Conservation (phyloP, 2,113 vertebrate genomes). For the Budorcas taxicolor region DNA sequence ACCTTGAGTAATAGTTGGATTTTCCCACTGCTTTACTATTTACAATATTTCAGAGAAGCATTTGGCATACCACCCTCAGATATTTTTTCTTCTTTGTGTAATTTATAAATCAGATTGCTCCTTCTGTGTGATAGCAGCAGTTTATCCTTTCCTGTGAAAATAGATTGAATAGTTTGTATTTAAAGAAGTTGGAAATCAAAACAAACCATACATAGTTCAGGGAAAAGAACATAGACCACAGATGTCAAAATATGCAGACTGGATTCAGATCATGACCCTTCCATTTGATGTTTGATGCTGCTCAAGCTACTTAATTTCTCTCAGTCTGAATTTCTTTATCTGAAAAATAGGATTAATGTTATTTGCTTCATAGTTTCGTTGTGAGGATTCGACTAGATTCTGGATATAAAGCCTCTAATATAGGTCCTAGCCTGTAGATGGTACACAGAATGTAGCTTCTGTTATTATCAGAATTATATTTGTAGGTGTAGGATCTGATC, state of each 20-base stretch:
- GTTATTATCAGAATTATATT: background rate
- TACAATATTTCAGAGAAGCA: background rate
- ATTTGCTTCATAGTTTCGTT: background rate
- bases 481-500: background rate
- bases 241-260: background rate
- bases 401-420: background rate
- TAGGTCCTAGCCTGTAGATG: background rate
- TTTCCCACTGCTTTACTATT: background rate
- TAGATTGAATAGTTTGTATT: background rate
- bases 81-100: constrained; percentile 14
- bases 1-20: background rate
- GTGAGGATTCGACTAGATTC: background rate
- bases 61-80: background rate
- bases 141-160: constrained; percentile 13
- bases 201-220: background rate
- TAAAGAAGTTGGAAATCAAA: constrained; percentile 24
- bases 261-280: background rate
- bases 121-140: background rate
- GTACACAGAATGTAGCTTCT: background rate
- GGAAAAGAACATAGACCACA: background rate
- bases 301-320: background rate
- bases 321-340: background rate
- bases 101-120: constrained; percentile 26
- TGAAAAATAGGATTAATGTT: background rate
- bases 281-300: background rate